phyloP scores from a whole-genome alignment of 2,888 invertebrate genomes.

The Caenorhabditis virilis region DNA sequence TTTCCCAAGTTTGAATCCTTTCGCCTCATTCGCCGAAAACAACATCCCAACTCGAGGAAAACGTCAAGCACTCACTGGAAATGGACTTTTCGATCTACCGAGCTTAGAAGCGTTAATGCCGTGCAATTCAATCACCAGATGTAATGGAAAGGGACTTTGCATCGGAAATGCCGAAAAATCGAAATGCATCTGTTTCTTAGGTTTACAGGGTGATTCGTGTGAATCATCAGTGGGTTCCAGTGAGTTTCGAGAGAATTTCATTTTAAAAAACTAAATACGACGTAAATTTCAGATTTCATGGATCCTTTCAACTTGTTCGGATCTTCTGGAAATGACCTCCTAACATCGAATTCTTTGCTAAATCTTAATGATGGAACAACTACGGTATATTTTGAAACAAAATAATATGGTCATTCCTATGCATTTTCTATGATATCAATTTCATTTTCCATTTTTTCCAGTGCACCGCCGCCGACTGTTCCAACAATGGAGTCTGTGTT shows the following conservation, averaged over 20 bases:
- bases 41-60: neutral
- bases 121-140: constrained; percentile 45
- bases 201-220: constrained; percentile 81
- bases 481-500: constrained; percentile 55
- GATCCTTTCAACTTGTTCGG: constrained; percentile 23
- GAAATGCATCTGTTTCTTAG: constrained; percentile 84
- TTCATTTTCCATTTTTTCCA: constrained; percentile 13
- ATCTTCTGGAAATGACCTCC: constrained; percentile 7
- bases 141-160: constrained; percentile 52
- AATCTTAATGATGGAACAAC: neutral
- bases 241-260: too few species aligned
- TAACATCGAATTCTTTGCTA: neutral
- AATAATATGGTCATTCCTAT: too few species aligned
- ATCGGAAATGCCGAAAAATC: constrained; percentile 40
- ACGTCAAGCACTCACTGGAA: too few species aligned
- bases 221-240: constrained; percentile 9
- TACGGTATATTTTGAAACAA: too few species aligned
- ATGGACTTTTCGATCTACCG: too few species aligned
- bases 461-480: constrained; percentile 54
- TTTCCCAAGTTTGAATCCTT: neutral
- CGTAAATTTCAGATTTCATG: constrained; percentile 11
- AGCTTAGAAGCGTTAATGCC: too few species aligned
- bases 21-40: neutral
- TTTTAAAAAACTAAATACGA: too few species aligned
- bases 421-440: too few species aligned